Base-by-base conservation (phyloP, 2,888 invertebrate species). In the Acanthosoma haemorrhoidale region DNA sequence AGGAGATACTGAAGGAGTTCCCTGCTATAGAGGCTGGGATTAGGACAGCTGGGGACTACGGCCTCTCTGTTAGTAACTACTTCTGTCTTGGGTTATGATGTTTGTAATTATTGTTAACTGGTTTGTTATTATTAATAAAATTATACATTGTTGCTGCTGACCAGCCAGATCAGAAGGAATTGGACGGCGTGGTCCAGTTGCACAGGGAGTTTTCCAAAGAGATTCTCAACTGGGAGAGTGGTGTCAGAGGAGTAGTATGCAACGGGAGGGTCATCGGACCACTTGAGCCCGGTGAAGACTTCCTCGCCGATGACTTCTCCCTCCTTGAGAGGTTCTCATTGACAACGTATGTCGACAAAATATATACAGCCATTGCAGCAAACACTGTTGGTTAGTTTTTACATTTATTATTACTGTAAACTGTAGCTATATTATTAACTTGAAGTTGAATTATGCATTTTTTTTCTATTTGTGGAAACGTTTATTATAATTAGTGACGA, bases 261-360 rank as follows among this genome's bases (percentile, higher is more conserved):
- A 98, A 98, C 82, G 95, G 96, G 11, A 85, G 93, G 73, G 84
- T 96, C 34, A 83, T 95, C 70, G 98, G 96, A 0, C 95, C 96
- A 0, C 82, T 98, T 6, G 82, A 84, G 1, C 80, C 82, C 0
- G 82, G 84, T 21, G 96, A 97, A 78, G 80, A 81, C 21, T 94
- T 98, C 79, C 87, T 88, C 3, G 82, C 85, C 34, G 96, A 96
- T 67, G 98, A 99, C 82, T 96, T 96, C 79, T 84, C 87, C 38
- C 82, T 99, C 34, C 83, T 98, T 61, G 96, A 98, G 78, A 87
- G 90, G 80, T 80, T 80, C 75, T 79, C 80, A 58, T 76, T 75
- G 74, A 77, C 75, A 4, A 63, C 75, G 11, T 75, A 76, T 70
- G 76, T 76, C 6, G 76, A 77, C 25, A 77, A 76, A 69, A 75